These are phyloP conservation scores for Cheilosia scutellata DNA, from an alignment of 2,888 invertebrate species.

Conservation along the genomic window DNA sequence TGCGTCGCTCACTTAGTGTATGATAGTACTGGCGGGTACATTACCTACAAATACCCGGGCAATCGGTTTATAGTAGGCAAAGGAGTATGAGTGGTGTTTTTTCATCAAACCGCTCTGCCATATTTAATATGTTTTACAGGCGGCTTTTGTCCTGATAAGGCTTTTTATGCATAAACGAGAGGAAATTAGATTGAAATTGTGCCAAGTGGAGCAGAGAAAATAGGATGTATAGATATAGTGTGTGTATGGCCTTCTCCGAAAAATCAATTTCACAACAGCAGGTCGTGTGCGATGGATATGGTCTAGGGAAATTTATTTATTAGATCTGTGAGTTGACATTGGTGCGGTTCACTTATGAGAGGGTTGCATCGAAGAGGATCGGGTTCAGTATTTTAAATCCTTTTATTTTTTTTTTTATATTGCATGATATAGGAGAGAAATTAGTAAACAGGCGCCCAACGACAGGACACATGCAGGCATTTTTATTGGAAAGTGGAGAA, in stretches of 20 bases:
- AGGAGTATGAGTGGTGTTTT: constrained; percentile 28
- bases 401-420: background rate
- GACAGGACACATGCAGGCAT: too few species aligned
- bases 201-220: constrained; percentile 74
- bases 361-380: constrained; percentile 43
- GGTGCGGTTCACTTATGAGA: constrained; percentile 25
- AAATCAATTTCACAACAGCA: constrained; percentile 72
- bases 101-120: constrained; percentile 54
- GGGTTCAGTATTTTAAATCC: background rate
- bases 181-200: constrained; percentile 76
- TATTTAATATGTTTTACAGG: constrained; percentile 75
- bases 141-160: constrained; percentile 74
- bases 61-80: constrained; percentile 37
- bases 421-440: background rate
- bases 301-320: constrained; percentile 46
- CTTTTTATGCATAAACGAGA: constrained; percentile 76
- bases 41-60: constrained; percentile 62
- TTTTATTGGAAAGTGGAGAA: too few species aligned
- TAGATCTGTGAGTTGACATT: constrained; percentile 52
- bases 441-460: background rate
- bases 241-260: constrained; percentile 51
- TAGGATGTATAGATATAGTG: constrained; percentile 45
- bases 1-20: constrained; percentile 73
- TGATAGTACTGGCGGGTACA: constrained; percentile 41
- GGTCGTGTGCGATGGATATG: background rate